phyloP scores from a whole-genome alignment of 2,888 invertebrate species.

The Cephus pygmeus region DNA sequence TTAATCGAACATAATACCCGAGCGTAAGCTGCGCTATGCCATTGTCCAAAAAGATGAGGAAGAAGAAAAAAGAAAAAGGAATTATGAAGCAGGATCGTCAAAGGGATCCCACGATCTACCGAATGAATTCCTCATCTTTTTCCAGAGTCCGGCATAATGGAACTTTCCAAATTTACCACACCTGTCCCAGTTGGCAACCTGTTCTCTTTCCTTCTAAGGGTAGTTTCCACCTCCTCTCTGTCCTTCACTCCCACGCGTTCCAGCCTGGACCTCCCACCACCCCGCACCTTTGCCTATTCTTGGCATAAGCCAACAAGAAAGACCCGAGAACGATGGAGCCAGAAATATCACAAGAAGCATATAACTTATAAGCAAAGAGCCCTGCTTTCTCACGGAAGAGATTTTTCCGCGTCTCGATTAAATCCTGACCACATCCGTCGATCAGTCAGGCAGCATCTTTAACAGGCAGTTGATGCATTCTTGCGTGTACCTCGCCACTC shows the following conservation, averaged over 20 bases:
- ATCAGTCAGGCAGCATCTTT: slow-evolving; percentile 52
- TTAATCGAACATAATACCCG: neutral
- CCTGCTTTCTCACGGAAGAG: slow-evolving; percentile 62
- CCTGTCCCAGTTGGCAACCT: neutral
- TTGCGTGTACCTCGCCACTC: slow-evolving; percentile 49
- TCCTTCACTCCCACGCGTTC: neutral
- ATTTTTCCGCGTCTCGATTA: slow-evolving; percentile 61
- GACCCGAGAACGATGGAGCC: neutral
- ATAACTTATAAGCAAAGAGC: neutral
- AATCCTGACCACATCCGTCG: slow-evolving; percentile 63
- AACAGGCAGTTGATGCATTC: slow-evolving; percentile 51
- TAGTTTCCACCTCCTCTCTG: neutral
- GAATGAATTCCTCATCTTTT: slow-evolving; percentile 1
- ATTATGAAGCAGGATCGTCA: neutral
- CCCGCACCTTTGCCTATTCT: neutral
- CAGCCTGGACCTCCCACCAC: neutral
- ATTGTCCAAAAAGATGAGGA: neutral
- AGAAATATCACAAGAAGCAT: neutral
- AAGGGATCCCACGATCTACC: neutral
- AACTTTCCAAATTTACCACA: neutral
- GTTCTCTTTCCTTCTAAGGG: neutral
- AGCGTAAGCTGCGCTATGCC: neutral
- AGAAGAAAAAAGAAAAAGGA: neutral
- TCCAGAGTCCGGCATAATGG: neutral
- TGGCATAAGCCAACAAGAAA: neutral